Conservation (phyloP, 2,113 vertebrate species). For the Osmerus eperlanus region DNA sequence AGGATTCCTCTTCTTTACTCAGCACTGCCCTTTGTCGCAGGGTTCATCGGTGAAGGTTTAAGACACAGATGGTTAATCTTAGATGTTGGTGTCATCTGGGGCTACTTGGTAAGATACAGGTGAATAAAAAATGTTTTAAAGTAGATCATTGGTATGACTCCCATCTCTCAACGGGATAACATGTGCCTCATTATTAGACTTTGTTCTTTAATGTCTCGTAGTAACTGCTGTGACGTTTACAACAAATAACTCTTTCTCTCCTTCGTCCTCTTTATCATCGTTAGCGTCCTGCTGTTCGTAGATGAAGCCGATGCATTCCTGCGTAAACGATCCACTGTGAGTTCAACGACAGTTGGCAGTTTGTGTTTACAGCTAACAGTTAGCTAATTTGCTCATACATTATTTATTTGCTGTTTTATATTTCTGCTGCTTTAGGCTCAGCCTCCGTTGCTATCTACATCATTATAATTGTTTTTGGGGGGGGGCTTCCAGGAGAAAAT, state of each 20-base stretch:
- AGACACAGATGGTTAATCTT: background rate
- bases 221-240: background rate
- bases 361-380: no score
- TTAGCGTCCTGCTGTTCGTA: conserved; percentile 93
- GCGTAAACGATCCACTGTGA: conserved; percentile 89
- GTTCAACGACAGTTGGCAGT: conserved; percentile 35
- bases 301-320: conserved; percentile 97
- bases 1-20: background rate
- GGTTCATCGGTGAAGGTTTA: background rate
- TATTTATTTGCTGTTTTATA: background rate
- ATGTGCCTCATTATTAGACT: no score
- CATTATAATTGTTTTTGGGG: no score
- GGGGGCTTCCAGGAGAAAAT: conserved; percentile 84
- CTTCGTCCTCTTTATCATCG: background rate
- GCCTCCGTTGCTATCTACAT: no score
- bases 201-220: background rate
- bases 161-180: background rate
- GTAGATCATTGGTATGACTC: background rate
- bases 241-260: conserved; percentile 8
- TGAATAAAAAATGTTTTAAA: background rate
- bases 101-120: no score
- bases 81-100: no score
- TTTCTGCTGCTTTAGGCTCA: no score
- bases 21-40: background rate
- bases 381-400: background rate